Evolutionary conservation across 2,888 invertebrate genomes (phyloP), one percentile per base, ranked within the genome.

Genomic region (Craniophora ligustri): DNA sequence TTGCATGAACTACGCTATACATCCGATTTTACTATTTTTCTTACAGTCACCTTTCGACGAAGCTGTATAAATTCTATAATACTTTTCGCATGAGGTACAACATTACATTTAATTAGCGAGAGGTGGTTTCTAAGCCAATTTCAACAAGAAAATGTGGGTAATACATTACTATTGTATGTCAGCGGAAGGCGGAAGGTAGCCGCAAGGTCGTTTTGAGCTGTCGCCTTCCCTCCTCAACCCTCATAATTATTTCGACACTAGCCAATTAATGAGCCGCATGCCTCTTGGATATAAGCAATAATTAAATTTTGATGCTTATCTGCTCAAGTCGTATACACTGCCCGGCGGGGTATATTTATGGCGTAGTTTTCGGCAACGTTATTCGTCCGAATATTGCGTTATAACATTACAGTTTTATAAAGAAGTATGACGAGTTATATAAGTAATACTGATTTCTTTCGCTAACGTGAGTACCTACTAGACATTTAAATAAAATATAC

Each of bases 221-320:
- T 59, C 57, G 44, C 56, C 57, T 44, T 46, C 31, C 32, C 35
- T 10, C 18, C 32, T 21, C 46, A 34, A 46, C 48, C 62, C 54
- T 48, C 62, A 67, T 80, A 75, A 79, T 81, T 81, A 83, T 84
- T 82, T 80, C 77, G 74, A 79, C 79, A 81, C 75, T 71, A 79
- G 70, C 76, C 74, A 82, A 84, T 84, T 82, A 82, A 78, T 72
- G 57, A n/a, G 65, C 66, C 61, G 69, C 74, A 73, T 78, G 79
- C 48, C 64, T 75, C 51, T 70, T 71, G 63, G 61, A 63, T 67
- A 77, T 78, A 76, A 76, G 67, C 66, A 68, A 69, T 83, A 82
- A 85, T 86, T 83, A 82, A 83, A 81, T 81, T 79, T 74, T 76
- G 82, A 82, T 84, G 71, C 53, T 64, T 79, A 81, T 85, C 83